Evolutionary conservation across 2,113 vertebrate genomes (phyloP).

Genomic region (Haemorhous mexicanus): DNA sequence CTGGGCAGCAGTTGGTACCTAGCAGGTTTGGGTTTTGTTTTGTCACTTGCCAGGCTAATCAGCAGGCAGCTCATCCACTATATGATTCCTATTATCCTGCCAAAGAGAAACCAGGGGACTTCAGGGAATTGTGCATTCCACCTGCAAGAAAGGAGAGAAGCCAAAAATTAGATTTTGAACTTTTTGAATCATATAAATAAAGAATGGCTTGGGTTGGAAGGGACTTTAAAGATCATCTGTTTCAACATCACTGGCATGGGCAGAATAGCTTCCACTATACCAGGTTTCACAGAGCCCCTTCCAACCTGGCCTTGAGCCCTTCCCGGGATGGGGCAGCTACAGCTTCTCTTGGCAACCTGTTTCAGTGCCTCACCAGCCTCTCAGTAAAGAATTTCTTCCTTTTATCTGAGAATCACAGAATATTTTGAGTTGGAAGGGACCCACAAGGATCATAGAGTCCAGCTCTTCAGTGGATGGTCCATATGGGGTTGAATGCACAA

Average conservation of each 20-base stretch:
- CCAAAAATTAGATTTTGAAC: not conserved
- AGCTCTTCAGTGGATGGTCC: not conserved
- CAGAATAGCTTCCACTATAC: not conserved
- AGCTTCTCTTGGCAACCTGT: not conserved
- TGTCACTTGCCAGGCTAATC: not conserved
- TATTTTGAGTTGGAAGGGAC: not conserved
- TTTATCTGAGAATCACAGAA: not conserved
- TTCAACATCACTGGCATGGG: accelerated
- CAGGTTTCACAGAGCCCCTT: not conserved
- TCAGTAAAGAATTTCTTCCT: not conserved
- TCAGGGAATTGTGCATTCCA: not conserved
- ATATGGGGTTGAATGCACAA: not conserved
- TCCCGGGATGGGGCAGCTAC: not conserved
- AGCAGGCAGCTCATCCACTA: not conserved
- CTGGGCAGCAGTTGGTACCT: not conserved
- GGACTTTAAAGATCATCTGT: not conserved
- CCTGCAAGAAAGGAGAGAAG: not conserved
- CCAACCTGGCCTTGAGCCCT: not conserved
- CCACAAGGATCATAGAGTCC: not conserved
- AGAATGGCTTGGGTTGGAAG: not conserved
- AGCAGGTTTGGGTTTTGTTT: not conserved
- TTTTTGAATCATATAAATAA: not conserved
- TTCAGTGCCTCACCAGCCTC: not conserved
- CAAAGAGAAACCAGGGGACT: not conserved
- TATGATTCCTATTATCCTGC: not conserved